Evolutionary conservation across 2,888 invertebrate genomes (phyloP).

Genomic region (Spatulosminthurus flaviceps): DNA sequence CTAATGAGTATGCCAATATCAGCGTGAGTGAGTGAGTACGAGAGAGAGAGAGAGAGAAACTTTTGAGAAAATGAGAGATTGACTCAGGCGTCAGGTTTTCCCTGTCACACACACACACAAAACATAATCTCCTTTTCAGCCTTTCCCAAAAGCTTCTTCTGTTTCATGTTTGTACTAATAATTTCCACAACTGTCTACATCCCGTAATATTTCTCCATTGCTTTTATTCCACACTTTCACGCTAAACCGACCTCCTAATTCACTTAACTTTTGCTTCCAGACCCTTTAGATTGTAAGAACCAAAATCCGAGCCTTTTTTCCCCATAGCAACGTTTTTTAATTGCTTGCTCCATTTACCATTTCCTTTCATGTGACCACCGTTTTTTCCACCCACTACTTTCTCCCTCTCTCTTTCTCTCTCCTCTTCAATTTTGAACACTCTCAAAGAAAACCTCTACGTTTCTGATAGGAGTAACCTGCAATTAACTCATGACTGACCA

Average conservation of each 20-base stretch:
- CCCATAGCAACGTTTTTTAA: no score
- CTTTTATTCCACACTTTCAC: neutral
- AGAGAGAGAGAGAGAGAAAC: conserved; percentile 5
- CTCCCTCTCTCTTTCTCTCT: no score
- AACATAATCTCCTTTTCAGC: conserved; percentile 14
- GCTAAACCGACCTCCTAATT: neutral
- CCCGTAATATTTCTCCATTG: neutral
- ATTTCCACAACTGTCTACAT: neutral
- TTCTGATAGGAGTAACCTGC: no score
- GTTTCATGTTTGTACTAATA: conserved; percentile 9
- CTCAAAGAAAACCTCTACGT: no score
- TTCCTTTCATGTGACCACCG: no score
- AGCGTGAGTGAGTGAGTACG: conserved; percentile 14
- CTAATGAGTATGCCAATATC: conserved; percentile 49
- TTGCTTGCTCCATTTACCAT: no score
- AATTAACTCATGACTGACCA: no score
- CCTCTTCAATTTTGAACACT: no score
- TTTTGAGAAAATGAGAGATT: conserved; percentile 15
- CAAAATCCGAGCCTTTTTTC: no score
- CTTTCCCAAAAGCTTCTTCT: neutral
- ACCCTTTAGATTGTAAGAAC: neutral
- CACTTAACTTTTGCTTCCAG: neutral
- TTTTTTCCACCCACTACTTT: no score
- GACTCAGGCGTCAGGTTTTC: conserved; percentile 20
- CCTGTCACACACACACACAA: conserved; percentile 7